Base-by-base conservation (phyloP, 37 sponge, comb jelly and placozoan species). In the Halisarca cf. caerulea region DNA sequence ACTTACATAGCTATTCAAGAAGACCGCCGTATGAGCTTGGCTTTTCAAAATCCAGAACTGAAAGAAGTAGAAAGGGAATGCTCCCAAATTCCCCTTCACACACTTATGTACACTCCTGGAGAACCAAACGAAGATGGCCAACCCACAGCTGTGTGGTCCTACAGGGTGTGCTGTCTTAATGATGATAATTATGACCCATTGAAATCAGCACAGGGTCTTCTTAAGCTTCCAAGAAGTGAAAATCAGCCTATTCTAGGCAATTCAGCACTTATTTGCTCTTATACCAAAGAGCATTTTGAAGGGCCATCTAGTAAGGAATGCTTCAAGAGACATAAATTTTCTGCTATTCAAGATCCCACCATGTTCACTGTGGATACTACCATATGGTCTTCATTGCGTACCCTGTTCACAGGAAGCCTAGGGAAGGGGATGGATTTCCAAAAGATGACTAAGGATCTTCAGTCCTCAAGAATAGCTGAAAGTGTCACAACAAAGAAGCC, bases 271-370 rank as follows among this genome's bases (percentile, higher is more conserved):
- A 32, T 7, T 34, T 36, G 74, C 14, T 34, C 33, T 5, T 33
- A 66, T 42, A 14, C 37, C 64, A 39, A 61, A 43, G 33, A 88
- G 84, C 59, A 44, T 79, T 27, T 69, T 25, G 41, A 79, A 41
- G 35, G 53, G 66, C 18, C 78, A 66, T 34, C 74, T 83, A 18
- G 58, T 88, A 4, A 37, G 18, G 21, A 66, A 37, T 20, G 18
- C 3, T 41, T 36, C 8, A 40, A 83, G 57, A 18, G 69, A 59
- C 20, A 23, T 23, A 21, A 33, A 80, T 53, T 79, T 80, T 55
- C 40, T 88, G 30, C 3, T 4, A 1, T 88, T 83, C 28, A 14
- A 14, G 11, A 6, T 6, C 51, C 51, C 51, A 47, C 51, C 11
- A 47, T 47, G 51, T 47, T 6, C 51, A 47, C 6, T 47, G 11